Conservation (phyloP, 2,888 invertebrate species). For the Metacarcinus magister region DNA sequence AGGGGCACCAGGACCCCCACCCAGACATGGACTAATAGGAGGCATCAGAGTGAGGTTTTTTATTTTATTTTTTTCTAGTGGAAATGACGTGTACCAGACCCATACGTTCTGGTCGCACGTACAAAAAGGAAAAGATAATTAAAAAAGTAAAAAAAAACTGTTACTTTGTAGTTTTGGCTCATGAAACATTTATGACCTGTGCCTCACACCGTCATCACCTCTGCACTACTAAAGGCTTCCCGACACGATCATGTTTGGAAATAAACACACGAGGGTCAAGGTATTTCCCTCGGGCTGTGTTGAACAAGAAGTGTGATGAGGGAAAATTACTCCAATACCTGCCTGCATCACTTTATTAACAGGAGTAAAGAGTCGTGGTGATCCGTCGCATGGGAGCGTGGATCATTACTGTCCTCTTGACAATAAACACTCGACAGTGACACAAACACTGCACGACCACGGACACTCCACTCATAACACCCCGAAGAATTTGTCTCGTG, state of each 20-base stretch:
- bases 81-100: background rate
- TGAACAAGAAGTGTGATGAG: background rate
- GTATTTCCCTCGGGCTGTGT: background rate
- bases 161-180: constrained; percentile 14
- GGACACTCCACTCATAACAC: background rate
- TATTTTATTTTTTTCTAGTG: background rate
- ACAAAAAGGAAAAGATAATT: background rate
- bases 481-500: background rate
- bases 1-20: background rate
- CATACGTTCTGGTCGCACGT: background rate
- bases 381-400: background rate
- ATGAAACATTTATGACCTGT: constrained; percentile 13
- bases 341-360: background rate
- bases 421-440: background rate
- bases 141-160: background rate
- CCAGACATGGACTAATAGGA: background rate
- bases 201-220: constrained; percentile 2
- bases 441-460: background rate
- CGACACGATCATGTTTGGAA: background rate
- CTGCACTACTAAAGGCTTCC: background rate
- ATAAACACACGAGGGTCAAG: background rate
- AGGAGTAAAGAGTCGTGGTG: background rate
- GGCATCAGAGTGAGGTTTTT: background rate
- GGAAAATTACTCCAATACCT: background rate
- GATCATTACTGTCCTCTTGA: background rate